Conservation (phyloP, 1,140 invertebrate species). For the Magallana angulata region DNA sequence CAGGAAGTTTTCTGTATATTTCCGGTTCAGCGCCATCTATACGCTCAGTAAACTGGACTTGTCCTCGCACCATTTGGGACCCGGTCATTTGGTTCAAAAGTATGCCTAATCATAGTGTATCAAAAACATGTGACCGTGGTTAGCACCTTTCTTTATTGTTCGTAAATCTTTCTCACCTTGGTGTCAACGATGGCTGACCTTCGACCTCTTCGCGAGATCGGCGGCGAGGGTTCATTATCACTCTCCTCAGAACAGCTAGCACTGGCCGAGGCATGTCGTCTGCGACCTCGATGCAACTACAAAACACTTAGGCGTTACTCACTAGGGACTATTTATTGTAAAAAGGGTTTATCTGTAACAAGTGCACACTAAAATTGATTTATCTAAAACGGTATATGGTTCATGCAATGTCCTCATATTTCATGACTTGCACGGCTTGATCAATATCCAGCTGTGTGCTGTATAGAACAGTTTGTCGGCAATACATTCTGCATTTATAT, state of each 20-base stretch:
- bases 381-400: too few relatives aligned
- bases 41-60: neutral
- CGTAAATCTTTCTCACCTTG: conserved; percentile 65
- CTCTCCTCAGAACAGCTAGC: conserved; percentile 73
- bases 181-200: conserved; percentile 76
- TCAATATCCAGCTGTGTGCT: too few relatives aligned
- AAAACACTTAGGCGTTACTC: neutral
- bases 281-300: neutral
- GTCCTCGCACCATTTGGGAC: neutral
- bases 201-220: conserved; percentile 72
- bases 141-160: neutral
- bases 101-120: neutral
- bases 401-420: too few relatives aligned
- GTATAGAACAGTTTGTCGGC: too few relatives aligned
- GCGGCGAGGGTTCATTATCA: conserved; percentile 72
- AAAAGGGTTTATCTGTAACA: too few relatives aligned
- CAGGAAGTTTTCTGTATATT: too few relatives aligned
- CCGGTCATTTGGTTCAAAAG: too few relatives aligned
- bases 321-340: too few relatives aligned
- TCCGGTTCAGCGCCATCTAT: too few relatives aligned
- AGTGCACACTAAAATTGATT: too few relatives aligned
- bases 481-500: too few relatives aligned
- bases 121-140: neutral
- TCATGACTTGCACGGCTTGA: too few relatives aligned
- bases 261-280: conserved; percentile 59